These are phyloP conservation scores for Anarhynchus alexandrinus DNA, from an alignment of 2,113 vertebrate species.

Conservation along the genomic window DNA sequence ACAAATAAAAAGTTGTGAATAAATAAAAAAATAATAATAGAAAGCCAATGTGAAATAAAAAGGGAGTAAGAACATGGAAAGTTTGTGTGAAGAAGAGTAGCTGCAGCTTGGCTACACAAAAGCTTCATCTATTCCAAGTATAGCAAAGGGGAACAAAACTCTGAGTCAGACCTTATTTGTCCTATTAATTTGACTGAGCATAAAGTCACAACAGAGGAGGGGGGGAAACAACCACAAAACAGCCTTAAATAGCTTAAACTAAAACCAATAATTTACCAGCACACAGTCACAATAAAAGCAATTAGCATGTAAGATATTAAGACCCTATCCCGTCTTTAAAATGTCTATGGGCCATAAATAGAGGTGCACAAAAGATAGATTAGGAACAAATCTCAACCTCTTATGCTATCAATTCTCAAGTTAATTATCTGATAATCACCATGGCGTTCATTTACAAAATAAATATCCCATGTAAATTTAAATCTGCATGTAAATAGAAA, in stretches of 20 bases:
- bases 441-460: slow-evolving; percentile 35
- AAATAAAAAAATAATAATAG: too few relatives aligned
- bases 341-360: slow-evolving; percentile 32
- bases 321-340: slow-evolving; percentile 27
- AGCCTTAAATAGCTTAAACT: slow-evolving; percentile 33
- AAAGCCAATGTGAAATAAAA: not conserved
- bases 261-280: slow-evolving; percentile 16
- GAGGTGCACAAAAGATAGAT: slow-evolving; percentile 40
- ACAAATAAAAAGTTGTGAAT: not conserved
- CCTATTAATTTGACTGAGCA: slow-evolving; percentile 1
- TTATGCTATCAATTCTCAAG: slow-evolving; percentile 38
- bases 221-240: not conserved
- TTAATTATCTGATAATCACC: slow-evolving; percentile 67
- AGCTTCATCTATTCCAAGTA: not conserved
- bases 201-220: not conserved
- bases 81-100: not conserved
- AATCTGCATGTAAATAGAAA: slow-evolving; percentile 36
- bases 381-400: slow-evolving; percentile 35
- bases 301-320: slow-evolving; percentile 58
- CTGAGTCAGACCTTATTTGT: slow-evolving; percentile 9
- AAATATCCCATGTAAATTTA: slow-evolving; percentile 55
- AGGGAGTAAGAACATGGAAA: not conserved
- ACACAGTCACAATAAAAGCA: slow-evolving; percentile 39
- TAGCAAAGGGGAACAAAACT: slow-evolving; percentile 13
- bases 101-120: not conserved